Evolutionary conservation across 2,888 invertebrate genomes (phyloP).

Genomic region (Tetrapedia diversipes): DNA sequence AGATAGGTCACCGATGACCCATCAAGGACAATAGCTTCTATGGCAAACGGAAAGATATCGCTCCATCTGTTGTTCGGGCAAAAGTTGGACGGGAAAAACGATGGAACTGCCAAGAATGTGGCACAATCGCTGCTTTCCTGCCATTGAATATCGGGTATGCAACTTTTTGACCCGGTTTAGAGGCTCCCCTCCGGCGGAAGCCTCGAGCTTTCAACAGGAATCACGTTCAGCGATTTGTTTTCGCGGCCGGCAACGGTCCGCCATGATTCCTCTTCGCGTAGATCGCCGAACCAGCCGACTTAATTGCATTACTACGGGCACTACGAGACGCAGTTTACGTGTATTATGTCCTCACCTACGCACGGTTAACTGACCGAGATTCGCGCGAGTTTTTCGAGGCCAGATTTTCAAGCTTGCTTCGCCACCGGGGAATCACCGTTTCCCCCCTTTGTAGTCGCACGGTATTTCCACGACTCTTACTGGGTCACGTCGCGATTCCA

Average conservation of each 20-base stretch:
- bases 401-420: constrained; percentile 19
- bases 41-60: not conserved
- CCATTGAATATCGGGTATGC: constrained; percentile 18
- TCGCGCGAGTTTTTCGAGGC: constrained; percentile 19
- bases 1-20: not conserved
- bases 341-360: constrained; percentile 23
- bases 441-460: constrained; percentile 9
- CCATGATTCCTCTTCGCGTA: too few relatives aligned
- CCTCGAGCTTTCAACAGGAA: not conserved
- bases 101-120: constrained; percentile 16
- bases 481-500: constrained; percentile 5
- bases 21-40: not conserved
- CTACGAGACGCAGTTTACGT: not conserved
- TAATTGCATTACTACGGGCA: constrained; percentile 11
- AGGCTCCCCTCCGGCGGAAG: not conserved
- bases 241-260: not conserved
- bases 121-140: constrained; percentile 16
- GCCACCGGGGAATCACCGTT: constrained; percentile 13
- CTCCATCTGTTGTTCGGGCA: not conserved
- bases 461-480: not conserved
- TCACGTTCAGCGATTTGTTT: not conserved
- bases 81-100: not conserved
- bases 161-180: constrained; percentile 34
- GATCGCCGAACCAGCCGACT: not conserved
- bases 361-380: constrained; percentile 27